Evolutionary conservation across 2,797 vertebrate species (phyloP).

Genomic region (Coluber constrictor): DNA sequence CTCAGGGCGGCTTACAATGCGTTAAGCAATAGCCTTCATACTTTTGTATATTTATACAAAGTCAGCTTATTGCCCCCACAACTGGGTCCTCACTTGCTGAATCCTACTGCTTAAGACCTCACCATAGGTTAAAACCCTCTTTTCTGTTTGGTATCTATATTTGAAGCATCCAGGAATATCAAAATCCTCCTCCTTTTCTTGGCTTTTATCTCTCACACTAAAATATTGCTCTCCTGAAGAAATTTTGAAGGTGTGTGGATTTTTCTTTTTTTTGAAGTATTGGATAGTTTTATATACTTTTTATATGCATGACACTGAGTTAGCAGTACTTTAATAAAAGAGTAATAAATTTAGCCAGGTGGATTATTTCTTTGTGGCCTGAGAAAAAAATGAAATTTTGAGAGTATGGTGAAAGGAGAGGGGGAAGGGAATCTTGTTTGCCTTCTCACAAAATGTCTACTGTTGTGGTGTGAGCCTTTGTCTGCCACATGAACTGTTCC

Average conservation of each 20-base stretch:
- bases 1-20: too few species aligned
- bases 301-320: not conserved
- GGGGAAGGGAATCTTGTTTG: not conserved
- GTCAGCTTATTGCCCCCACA: too few species aligned
- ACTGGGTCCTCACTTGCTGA: not conserved
- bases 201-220: not conserved
- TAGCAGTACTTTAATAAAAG: not conserved
- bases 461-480: not conserved
- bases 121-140: not conserved
- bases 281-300: not conserved
- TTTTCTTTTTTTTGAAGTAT: not conserved
- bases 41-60: too few species aligned
- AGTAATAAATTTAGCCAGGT: not conserved
- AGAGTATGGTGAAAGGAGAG: not conserved
- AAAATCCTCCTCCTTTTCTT: not conserved
- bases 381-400: not conserved
- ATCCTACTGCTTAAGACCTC: not conserved
- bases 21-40: too few species aligned
- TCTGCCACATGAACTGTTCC: not conserved
- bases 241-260: not conserved
- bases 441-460: not conserved
- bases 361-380: not conserved
- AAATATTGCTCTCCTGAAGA: not conserved
- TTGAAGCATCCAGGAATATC: not conserved
- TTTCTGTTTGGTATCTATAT: not conserved